Evolutionary conservation across 2,888 invertebrate species (phyloP), one percentile per base, ranked within the genome.

Genomic region (Gymnocheta viridis): DNA sequence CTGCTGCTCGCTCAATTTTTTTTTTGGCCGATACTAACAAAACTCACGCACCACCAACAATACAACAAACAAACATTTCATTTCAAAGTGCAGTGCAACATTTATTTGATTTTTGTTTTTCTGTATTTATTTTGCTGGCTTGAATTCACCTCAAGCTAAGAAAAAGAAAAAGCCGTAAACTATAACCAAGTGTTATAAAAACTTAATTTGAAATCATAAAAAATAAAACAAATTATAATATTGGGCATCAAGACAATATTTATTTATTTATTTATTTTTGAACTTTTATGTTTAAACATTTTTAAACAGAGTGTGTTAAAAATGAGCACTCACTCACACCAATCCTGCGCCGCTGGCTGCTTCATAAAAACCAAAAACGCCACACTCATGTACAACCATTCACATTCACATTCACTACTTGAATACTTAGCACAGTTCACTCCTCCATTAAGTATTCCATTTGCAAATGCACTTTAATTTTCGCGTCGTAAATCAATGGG

Each of bases 401-500:
- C 27, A 35, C 60, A 35, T 19, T n/a, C 47, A 35, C 35, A 32
- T 17, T 62, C 24, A 35, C 22, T 24, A 54, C 69, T 41, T 17
- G 17, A 69, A 12, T 41, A 24, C 41, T 32, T 62, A 51, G 9
- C 38, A 67, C 70, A 56, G 19, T 51, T 49, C 49, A 38, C 70
- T 74, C 32, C 67, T 51, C 67, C 67, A 81, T 81, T 81, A 54
- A 51, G 77, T 82, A 86, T 86, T 86, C 82, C 85, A 82, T 69
- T 85, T 85, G 85, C 85, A 85, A 86, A 86, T 85, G 86, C 82
- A 86, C 86, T 90, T 90, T 88, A 89, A 90, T 90, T 90, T 89
- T 89, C 86, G 70, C 85, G 82, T 82, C 88, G 88, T 90, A 88
- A 89, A 90, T 89, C 89, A 89, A 87, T 60, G 24, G 35, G 78